Conservation (phyloP, 2,113 vertebrate species). For the Polypterus senegalus region DNA sequence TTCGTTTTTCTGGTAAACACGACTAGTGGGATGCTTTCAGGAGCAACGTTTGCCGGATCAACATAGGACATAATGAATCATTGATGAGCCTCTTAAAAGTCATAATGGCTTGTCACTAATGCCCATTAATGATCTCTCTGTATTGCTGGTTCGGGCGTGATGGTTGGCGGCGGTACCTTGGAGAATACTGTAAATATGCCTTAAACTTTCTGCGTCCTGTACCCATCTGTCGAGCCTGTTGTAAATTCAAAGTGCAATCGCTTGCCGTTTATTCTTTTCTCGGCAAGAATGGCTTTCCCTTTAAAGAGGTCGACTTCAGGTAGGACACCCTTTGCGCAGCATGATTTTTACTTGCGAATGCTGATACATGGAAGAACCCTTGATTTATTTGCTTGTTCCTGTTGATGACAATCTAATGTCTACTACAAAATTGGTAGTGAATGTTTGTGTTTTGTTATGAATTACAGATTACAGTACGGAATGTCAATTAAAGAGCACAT, state of each 20-base stretch:
- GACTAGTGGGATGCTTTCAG: conserved; percentile 26
- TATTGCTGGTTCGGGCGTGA: conserved; percentile 76
- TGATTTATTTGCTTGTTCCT: no score
- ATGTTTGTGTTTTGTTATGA: no score
- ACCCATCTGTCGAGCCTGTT: conserved; percentile 39
- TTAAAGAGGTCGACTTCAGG: conserved; percentile 79
- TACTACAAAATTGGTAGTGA: no score
- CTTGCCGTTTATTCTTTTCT: conserved; percentile 23
- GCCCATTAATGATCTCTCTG: conserved; percentile 93
- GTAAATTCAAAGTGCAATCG: conserved; percentile 51
- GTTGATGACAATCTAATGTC: no score
- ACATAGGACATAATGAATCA: conserved; percentile 82
- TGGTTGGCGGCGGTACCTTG: conserved; percentile 69
- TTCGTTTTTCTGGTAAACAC: conserved; percentile 26
- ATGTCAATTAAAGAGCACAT: no score
- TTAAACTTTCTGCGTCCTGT: conserved; percentile 76
- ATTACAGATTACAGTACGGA: no score
- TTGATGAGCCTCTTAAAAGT: conserved; percentile 91
- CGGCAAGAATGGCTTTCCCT: conserved; percentile 38
- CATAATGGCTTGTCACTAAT: conserved; percentile 96
- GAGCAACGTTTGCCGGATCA: conserved; percentile 59
- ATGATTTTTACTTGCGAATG: no score
- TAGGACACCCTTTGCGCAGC: conserved; percentile 50
- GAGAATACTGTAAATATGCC: conserved; percentile 80
- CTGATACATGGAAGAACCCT: no score